These are phyloP conservation scores for Helostoma temminkii DNA, from an alignment of 2,797 vertebrate genomes.

Conservation along the genomic window DNA sequence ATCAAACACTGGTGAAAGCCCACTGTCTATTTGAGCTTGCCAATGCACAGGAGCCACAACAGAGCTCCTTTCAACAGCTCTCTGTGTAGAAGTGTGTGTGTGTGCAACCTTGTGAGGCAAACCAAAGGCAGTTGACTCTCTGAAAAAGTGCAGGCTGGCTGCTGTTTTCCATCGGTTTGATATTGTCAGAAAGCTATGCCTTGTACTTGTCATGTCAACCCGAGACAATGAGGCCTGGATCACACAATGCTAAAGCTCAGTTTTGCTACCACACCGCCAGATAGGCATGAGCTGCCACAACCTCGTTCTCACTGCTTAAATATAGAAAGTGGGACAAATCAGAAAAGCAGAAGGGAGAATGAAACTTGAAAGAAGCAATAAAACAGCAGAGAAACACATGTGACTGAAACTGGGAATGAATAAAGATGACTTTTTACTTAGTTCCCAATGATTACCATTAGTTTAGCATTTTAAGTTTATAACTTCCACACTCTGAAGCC, in stretches of 20 bases:
- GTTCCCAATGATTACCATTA: conserved; percentile 19
- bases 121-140: conserved; percentile 62
- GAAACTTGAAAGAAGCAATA: too few species aligned
- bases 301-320: background rate
- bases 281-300: conserved; percentile 5
- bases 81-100: conserved; percentile 40
- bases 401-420: background rate
- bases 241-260: conserved; percentile 22
- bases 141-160: conserved; percentile 64
- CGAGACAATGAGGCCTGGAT: conserved; percentile 31
- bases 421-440: too few species aligned
- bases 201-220: conserved; percentile 24
- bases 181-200: conserved; percentile 32
- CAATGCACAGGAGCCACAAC: conserved; percentile 73
- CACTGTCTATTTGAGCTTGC: conserved; percentile 68
- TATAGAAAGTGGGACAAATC: too few species aligned
- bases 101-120: conserved; percentile 52
- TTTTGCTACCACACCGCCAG: conserved; percentile 29
- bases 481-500: conserved; percentile 14
- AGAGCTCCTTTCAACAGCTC: conserved; percentile 73
- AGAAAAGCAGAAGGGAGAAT: too few species aligned
- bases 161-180: conserved; percentile 51
- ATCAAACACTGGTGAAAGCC: conserved; percentile 75
- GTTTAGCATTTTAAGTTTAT: conserved; percentile 20
- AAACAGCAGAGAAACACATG: too few species aligned